Evolutionary conservation across 2,797 vertebrate genomes (phyloP).

Genomic region (Acrossocheilus wenchowensis): DNA sequence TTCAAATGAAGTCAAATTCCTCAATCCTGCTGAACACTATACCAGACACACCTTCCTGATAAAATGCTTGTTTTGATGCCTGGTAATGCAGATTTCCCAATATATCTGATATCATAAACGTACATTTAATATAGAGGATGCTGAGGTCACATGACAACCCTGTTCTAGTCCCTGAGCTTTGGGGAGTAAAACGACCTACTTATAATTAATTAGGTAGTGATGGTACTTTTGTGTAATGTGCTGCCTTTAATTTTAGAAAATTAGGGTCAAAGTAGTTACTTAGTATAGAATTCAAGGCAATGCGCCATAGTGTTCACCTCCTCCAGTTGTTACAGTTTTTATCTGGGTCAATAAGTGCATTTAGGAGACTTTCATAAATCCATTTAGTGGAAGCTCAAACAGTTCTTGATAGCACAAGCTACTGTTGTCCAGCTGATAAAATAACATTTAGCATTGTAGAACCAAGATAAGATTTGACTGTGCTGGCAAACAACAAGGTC

Average conservation of each 20-base stretch:
- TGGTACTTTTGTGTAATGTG: slow-evolving; percentile 22
- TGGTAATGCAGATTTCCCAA: not conserved
- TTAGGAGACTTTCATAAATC: not conserved
- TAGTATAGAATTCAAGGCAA: slow-evolving; percentile 20
- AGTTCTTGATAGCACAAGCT: not conserved
- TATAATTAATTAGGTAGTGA: slow-evolving; percentile 46
- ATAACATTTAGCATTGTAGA: not conserved
- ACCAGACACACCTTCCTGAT: not conserved
- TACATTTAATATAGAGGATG: not conserved
- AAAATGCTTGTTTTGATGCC: not conserved
- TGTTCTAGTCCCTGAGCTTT: slow-evolving; percentile 15
- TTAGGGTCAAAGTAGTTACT: slow-evolving; percentile 36
- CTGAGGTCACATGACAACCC: slow-evolving; percentile 8
- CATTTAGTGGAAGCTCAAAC: not conserved
- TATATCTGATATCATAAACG: not conserved
- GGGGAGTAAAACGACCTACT: slow-evolving; percentile 42
- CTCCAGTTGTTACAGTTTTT: not conserved
- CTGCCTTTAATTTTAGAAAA: slow-evolving; percentile 44
- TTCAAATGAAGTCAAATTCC: not conserved
- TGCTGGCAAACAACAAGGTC: slow-evolving; percentile 5
- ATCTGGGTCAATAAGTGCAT: not conserved
- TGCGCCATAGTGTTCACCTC: slow-evolving; percentile 7
- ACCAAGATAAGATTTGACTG: not conserved
- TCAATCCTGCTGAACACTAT: not conserved
- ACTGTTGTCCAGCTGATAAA: not conserved